phyloP scores from a whole-genome alignment of 2,888 invertebrate species.

The Crocallis elinguaria region DNA sequence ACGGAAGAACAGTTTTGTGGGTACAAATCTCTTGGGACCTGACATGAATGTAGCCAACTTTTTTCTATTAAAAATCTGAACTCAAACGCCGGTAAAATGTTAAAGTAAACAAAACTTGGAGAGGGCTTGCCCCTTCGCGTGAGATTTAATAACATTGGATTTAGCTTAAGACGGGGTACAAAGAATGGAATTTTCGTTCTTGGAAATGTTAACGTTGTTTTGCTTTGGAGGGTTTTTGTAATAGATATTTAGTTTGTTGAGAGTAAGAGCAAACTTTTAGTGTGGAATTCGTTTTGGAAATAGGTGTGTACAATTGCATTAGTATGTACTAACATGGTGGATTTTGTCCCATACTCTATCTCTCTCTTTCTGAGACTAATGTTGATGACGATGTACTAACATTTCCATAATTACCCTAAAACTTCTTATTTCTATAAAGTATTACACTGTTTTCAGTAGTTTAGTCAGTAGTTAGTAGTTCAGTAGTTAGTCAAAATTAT shows the following conservation, averaged over 20 bases:
- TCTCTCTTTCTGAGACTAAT: no score
- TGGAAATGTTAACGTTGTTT: conserved; percentile 12
- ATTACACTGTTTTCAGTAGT: no score
- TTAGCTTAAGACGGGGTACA: conserved; percentile 19
- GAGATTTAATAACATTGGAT: conserved; percentile 35
- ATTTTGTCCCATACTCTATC: no score
- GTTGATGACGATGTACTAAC: no score
- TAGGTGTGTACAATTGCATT: background rate
- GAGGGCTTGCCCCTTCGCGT: conserved; percentile 17
- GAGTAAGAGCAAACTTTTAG: background rate
- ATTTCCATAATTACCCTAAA: no score
- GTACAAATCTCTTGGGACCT: conserved; percentile 21
- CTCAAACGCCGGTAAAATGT: conserved; percentile 34
- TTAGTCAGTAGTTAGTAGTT: no score
- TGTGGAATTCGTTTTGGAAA: background rate
- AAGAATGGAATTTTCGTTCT: conserved; percentile 17
- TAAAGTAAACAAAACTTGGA: conserved; percentile 33
- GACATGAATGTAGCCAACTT: conserved; percentile 24
- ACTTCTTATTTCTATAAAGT: no score
- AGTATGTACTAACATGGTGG: no score
- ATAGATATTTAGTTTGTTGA: background rate
- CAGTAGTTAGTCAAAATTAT: no score
- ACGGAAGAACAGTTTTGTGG: conserved; percentile 6
- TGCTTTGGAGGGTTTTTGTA: background rate
- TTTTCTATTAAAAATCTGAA: conserved; percentile 40